Conservation (phyloP, 2,113 vertebrate species). For the Halichoerus grypus region DNA sequence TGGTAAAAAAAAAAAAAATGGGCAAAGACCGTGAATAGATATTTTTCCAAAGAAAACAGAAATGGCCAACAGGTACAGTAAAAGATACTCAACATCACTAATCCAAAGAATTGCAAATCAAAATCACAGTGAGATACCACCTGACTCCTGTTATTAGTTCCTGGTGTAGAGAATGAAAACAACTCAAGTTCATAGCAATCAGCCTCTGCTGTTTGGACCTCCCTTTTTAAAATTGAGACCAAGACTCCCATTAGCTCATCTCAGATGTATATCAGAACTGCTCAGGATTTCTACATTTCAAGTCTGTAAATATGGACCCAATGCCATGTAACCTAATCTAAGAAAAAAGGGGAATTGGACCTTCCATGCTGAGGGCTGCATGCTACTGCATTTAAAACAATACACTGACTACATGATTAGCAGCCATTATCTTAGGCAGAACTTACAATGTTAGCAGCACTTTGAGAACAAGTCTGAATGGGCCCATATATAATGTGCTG, state of each 20-base stretch:
- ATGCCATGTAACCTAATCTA: conserved; percentile 90
- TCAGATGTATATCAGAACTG: conserved; percentile 87
- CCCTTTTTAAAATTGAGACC: conserved; percentile 87
- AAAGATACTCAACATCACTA: neutral
- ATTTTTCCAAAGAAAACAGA: neutral
- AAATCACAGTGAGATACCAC: neutral
- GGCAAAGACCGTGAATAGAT: neutral
- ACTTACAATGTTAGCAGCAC: conserved; percentile 87
- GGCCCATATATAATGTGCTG: conserved; percentile 91
- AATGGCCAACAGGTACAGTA: neutral
- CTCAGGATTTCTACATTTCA: conserved; percentile 93
- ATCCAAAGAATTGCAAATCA: neutral
- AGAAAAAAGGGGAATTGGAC: conserved; percentile 87
- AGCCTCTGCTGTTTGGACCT: conserved; percentile 87
- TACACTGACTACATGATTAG: conserved; percentile 85
- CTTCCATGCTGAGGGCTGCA: conserved; percentile 91
- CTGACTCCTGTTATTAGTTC: conserved; percentile 48
- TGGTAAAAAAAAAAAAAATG: neutral
- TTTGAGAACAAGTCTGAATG: conserved; percentile 87
- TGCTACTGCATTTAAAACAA: conserved; percentile 93
- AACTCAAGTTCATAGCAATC: conserved; percentile 84
- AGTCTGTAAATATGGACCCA: conserved; percentile 93
- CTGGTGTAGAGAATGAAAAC: conserved; percentile 82
- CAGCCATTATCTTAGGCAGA: conserved; percentile 80
- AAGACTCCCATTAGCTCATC: conserved; percentile 84